A percentile compares a stretch with the other conserved stretches of the same genome.
Evolutionary conservation across 2,113 vertebrate species (phyloP).

Genomic region (Columba livia): DNA sequence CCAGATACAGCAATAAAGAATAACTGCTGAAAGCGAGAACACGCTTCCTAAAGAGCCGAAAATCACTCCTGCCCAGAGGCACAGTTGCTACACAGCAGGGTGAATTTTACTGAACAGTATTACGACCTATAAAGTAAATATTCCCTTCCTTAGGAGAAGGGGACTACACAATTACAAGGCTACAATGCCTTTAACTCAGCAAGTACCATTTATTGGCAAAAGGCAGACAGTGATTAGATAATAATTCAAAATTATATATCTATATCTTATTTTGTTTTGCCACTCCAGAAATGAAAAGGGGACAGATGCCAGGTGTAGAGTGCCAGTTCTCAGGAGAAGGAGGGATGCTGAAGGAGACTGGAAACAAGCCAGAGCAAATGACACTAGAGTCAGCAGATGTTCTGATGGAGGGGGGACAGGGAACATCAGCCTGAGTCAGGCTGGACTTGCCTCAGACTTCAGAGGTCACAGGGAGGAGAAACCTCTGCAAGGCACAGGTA

Average conservation of each 20-base stretch:
- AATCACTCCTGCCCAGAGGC: background rate
- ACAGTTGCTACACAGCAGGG: background rate
- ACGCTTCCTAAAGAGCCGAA: background rate
- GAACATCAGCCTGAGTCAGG: rapidly evolving
- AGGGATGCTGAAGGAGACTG: background rate
- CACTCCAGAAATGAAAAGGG: background rate
- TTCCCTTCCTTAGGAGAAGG: background rate
- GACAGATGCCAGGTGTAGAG: background rate
- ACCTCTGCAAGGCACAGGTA: background rate
- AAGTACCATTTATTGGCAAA: background rate
- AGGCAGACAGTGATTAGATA: background rate
- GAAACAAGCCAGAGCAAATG: background rate
- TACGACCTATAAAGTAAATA: background rate
- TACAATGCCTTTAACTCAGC: background rate
- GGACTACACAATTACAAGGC: background rate
- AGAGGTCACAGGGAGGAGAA: background rate
- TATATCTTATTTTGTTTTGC: background rate
- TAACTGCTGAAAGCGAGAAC: rapidly evolving
- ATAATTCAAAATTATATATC: background rate
- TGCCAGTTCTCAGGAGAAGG: background rate
- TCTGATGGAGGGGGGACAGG: background rate
- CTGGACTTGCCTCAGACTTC: background rate
- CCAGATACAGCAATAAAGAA: background rate
- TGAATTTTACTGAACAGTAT: background rate
- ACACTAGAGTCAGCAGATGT: background rate